Evolutionary conservation across 2,888 invertebrate genomes (phyloP).

Genomic region (Apoda limacodes): DNA sequence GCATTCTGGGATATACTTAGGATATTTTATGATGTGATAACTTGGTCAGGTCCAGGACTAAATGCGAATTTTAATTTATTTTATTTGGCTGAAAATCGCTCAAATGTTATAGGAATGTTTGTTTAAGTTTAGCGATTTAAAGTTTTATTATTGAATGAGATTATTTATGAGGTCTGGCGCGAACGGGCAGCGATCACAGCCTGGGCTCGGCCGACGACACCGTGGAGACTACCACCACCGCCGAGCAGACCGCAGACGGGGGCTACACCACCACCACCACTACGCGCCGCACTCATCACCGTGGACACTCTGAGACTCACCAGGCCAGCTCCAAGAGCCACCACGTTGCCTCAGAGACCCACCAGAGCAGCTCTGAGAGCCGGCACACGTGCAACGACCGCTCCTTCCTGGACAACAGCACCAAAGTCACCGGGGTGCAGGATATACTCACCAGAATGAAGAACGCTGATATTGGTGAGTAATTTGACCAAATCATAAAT

Average conservation of each 20-base stretch:
- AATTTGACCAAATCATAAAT: no score
- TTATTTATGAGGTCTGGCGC: slow-evolving; percentile 30
- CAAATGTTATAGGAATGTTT: no score
- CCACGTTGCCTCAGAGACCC: slow-evolving; percentile 18
- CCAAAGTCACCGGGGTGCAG: slow-evolving; percentile 78
- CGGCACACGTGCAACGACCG: slow-evolving; percentile 31
- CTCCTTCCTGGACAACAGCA: slow-evolving; percentile 79
- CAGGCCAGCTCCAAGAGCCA: slow-evolving; percentile 1
- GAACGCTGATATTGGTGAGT: slow-evolving; percentile 76
- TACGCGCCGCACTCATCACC: slow-evolving; percentile 14
- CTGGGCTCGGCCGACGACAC: slow-evolving; percentile 45
- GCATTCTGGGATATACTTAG: no score
- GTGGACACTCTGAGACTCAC: slow-evolving; percentile 21
- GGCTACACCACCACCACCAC: slow-evolving; percentile 33
- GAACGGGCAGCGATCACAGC: slow-evolving; percentile 57
- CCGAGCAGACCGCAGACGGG: slow-evolving; percentile 29
- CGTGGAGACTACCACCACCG: slow-evolving; percentile 30
- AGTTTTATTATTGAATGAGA: not conserved
- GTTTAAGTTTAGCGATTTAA: not conserved
- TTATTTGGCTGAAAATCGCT: no score
- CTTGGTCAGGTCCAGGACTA: no score
- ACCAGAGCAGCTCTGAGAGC: slow-evolving; percentile 15
- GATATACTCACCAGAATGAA: slow-evolving; percentile 84
- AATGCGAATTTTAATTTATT: no score
- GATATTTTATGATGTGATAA: no score